phyloP scores from a whole-genome alignment of 1,140 invertebrate species.

The Hycleus cichorii region DNA sequence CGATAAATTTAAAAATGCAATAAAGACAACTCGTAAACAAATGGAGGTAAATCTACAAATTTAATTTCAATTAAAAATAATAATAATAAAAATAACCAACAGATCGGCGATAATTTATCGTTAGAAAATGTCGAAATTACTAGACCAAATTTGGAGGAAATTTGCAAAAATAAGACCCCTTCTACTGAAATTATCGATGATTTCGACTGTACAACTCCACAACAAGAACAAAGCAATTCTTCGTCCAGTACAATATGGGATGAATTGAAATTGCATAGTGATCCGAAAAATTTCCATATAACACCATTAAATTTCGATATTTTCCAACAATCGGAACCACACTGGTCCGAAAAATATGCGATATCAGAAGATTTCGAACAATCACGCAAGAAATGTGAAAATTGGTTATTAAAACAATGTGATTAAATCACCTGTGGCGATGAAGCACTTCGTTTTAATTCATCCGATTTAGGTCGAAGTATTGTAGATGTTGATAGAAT shows the following conservation, averaged over 20 bases:
- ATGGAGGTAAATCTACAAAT: constrained; percentile 2
- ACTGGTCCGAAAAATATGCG: constrained; percentile 26
- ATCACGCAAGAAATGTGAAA: constrained; percentile 30
- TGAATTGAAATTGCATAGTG: constrained; percentile 24
- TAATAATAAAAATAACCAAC: too few species aligned
- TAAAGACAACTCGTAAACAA: constrained; percentile 10
- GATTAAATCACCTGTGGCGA: constrained; percentile 46
- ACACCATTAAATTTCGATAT: constrained; percentile 28
- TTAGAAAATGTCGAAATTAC: too few species aligned
- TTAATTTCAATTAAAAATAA: too few species aligned
- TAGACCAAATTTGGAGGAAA: too few species aligned
- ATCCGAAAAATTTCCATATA: constrained; percentile 21
- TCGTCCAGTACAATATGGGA: constrained; percentile 25
- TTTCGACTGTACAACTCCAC: too few species aligned
- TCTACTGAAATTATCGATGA: too few species aligned
- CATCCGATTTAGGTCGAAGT: constrained; percentile 45
- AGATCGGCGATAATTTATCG: too few species aligned
- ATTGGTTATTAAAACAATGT: constrained; percentile 23
- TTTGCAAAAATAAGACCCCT: too few species aligned
- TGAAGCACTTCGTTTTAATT: constrained; percentile 49
- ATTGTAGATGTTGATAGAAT: constrained; percentile 32
- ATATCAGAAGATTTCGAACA: constrained; percentile 23
- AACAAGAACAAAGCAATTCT: neutral
- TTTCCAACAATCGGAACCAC: constrained; percentile 19
- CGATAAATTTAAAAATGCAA: constrained; percentile 27